Percentiles rank a stretch among this genome's conserved stretches.
phyloP scores from a whole-genome alignment of 2,113 vertebrate genomes.

The Rhabdomys dilectus region DNA sequence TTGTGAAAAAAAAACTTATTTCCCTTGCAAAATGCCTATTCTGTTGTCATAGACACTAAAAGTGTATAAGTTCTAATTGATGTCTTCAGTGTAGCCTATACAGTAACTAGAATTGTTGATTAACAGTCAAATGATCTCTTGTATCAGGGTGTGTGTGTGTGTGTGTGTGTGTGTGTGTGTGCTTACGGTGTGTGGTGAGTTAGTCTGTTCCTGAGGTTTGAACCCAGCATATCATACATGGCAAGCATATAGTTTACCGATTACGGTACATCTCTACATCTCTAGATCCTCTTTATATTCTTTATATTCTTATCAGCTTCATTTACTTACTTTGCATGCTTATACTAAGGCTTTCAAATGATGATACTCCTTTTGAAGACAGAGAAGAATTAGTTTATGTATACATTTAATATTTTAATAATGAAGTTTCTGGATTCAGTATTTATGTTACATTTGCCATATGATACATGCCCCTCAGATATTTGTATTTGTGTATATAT shows the following conservation, averaged over 20 bases:
- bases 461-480: background rate
- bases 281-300: background rate
- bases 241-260: background rate
- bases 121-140: background rate
- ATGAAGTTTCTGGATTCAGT: background rate
- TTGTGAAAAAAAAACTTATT: background rate
- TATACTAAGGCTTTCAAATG: background rate
- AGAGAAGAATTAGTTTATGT: background rate
- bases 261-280: no score
- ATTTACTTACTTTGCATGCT: background rate
- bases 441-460: background rate
- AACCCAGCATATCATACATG: background rate
- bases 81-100: background rate
- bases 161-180: background rate
- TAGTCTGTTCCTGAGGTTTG: background rate
- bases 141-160: background rate
- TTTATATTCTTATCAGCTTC: background rate
- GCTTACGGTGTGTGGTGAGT: no score
- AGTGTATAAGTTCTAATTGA: background rate
- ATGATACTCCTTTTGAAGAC: background rate
- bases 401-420: background rate
- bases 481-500: background rate
- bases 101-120: background rate
- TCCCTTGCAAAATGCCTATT: background rate
- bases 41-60: background rate